Conservation (phyloP, 53 echinoderm and acorn worm species). For the Crossaster papposus region DNA sequence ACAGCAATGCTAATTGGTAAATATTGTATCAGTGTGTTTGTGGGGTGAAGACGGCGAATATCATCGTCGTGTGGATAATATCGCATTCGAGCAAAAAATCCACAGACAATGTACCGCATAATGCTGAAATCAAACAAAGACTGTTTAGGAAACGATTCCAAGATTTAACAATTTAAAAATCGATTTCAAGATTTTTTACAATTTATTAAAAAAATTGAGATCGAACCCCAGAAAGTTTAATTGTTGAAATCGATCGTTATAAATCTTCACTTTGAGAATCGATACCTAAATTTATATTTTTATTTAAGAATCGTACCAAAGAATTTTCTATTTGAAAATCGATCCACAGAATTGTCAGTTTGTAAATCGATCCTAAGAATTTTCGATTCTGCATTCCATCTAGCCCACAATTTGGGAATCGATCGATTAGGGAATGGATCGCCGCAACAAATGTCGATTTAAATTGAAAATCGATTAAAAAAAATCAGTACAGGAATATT, state of each 20-base stretch:
- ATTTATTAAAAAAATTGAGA: too few relatives aligned
- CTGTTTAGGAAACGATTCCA: not conserved
- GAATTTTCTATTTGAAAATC: not conserved
- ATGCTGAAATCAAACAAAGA: not conserved
- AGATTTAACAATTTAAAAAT: not conserved
- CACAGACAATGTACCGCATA: not conserved
- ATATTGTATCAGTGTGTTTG: slow-evolving; percentile 47
- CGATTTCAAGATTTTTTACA: not conserved
- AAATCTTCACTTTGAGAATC: not conserved
- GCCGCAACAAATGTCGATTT: too few relatives aligned
- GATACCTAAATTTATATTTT: not conserved
- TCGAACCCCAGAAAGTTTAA: too few relatives aligned
- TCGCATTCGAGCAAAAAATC: not conserved
- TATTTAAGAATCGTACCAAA: not conserved
- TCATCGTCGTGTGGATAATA: not conserved
- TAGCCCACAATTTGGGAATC: too few relatives aligned
- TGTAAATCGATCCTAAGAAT: not conserved
- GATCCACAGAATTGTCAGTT: not conserved
- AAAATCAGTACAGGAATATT: too few relatives aligned
- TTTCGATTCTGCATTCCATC: too few relatives aligned
- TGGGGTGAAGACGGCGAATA: not conserved
- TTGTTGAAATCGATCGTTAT: not conserved
- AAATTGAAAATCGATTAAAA: too few relatives aligned
- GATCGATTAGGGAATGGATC: too few relatives aligned
- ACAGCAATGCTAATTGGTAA: slow-evolving; percentile 12